Base-by-base conservation (phyloP, 2,797 vertebrate species). In the Tiaroga cobitis region DNA sequence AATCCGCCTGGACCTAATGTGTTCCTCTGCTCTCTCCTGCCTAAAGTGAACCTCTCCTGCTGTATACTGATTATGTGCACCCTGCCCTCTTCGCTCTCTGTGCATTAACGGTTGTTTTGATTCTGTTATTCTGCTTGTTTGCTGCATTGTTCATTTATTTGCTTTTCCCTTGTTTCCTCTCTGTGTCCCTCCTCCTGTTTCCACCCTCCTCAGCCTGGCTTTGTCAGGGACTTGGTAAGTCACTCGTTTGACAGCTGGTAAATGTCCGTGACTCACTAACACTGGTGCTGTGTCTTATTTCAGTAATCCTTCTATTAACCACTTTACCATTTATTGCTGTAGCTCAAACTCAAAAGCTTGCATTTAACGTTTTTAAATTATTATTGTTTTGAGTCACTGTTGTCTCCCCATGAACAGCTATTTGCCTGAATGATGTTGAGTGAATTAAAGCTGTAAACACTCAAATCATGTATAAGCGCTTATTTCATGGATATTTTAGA, bases 141-240 rank as follows among this genome's bases (percentile, higher is more conserved):
- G 83, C 81, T 29, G 83, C 84, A 88, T 89, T 91, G 87, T 90
- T 91, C 69, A 92, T 87, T 88, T 91, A 90, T 92, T 91, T 95
- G 88, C 92, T 92, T 87, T 89, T 94, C 95, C 94, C 92, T 95
- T 94, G 95, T 92, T 91, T 93, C 94, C 92, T 92, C 93, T 93
- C 21, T 92, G 93, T 93, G 94, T 92, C 89, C 94, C 93, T 92
- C 93, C 91, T 89, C 91, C 91, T 90, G 88, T 89, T 93, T 96
- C 94, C 68, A 78, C 94, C 95, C 93, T 93, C 96, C 95, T 90
- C 98, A 99, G 98, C 97, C 97, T 96, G 96, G 97, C 96, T 97
- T 95, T 97, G 93, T 99, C 97, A 99, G 98, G 97, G 97, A 99
- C 94, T 95, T 99, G 98, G 98, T 99, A 99, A 99, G 98, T 99